Conservation (phyloP, 2,888 invertebrate genomes). For the Nycteola revayana region DNA sequence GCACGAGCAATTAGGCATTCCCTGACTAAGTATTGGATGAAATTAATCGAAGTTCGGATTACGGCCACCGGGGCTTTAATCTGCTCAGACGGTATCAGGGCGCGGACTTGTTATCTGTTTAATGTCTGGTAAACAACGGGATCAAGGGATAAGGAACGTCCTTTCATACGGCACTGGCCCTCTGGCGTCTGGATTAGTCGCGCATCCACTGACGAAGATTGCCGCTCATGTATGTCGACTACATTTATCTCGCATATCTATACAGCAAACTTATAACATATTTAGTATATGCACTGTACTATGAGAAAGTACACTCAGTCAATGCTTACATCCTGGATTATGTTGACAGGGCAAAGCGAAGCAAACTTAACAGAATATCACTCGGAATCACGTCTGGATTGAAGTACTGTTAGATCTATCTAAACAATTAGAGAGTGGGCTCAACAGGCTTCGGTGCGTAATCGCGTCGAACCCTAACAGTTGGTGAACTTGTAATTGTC, state of each 20-base stretch:
- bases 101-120: slow-evolving; percentile 82
- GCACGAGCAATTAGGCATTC: slow-evolving; percentile 59
- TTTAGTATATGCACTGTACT: too few relatives aligned
- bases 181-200: slow-evolving; percentile 72
- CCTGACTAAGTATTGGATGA: slow-evolving; percentile 75
- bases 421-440: slow-evolving; percentile 40
- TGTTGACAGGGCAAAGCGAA: slow-evolving; percentile 7
- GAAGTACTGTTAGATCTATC: slow-evolving; percentile 32
- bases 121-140: slow-evolving; percentile 83
- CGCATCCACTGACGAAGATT: slow-evolving; percentile 65
- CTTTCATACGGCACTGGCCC: slow-evolving; percentile 76
- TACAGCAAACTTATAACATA: too few relatives aligned
- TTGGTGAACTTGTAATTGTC: slow-evolving; percentile 68
- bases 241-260: too few relatives aligned
- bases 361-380: slow-evolving; percentile 10
- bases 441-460: slow-evolving; percentile 53
- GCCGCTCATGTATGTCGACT: slow-evolving; percentile 45
- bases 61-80: slow-evolving; percentile 74
- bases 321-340: too few relatives aligned
- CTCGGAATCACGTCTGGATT: slow-evolving; percentile 27
- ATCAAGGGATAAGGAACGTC: slow-evolving; percentile 81
- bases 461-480: slow-evolving; percentile 53
- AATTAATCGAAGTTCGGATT: slow-evolving; percentile 81
- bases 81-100: slow-evolving; percentile 76
- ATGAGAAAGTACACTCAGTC: too few relatives aligned